phyloP scores from a whole-genome alignment of 2,888 invertebrate genomes.

The Dromius quadrimaculatus region DNA sequence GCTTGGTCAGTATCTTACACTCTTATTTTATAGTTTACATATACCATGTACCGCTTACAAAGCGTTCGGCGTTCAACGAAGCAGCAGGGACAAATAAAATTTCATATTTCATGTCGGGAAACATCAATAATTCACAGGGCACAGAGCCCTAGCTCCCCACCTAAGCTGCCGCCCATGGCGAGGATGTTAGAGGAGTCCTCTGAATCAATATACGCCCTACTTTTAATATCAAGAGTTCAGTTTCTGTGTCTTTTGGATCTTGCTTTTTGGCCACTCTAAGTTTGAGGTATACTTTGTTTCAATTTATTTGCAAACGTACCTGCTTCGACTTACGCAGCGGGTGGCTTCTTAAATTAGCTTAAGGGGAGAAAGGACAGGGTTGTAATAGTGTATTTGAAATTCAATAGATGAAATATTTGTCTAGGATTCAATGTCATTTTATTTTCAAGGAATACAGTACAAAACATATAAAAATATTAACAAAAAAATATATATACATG shows the following conservation, averaged over 20 bases:
- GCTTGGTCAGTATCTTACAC: not conserved
- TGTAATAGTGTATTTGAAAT: too few species aligned
- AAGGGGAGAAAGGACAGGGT: too few species aligned
- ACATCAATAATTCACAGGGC: slow-evolving; percentile 32
- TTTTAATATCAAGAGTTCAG: slow-evolving; percentile 52
- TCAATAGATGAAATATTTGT: too few species aligned
- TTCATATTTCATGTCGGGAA: slow-evolving; percentile 29
- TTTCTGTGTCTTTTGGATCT: slow-evolving; percentile 36
- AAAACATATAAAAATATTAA: too few species aligned
- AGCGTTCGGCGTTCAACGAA: not conserved
- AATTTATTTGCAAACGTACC: too few species aligned
- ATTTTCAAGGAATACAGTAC: too few species aligned
- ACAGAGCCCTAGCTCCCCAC: not conserved
- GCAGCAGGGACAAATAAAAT: slow-evolving; percentile 30
- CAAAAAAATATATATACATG: too few species aligned
- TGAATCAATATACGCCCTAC: slow-evolving; percentile 52
- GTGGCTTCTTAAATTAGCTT: too few species aligned
- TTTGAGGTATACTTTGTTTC: too few species aligned
- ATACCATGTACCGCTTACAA: not conserved
- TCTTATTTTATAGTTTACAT: slow-evolving; percentile 6
- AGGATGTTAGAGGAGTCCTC: slow-evolving; percentile 37
- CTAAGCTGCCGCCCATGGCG: slow-evolving; percentile 21
- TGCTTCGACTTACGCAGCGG: too few species aligned
- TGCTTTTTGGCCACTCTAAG: slow-evolving; percentile 2
- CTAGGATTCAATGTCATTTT: too few species aligned